phyloP scores from a whole-genome alignment of 2,888 invertebrate genomes.

The Parascotia fuliginaria region DNA sequence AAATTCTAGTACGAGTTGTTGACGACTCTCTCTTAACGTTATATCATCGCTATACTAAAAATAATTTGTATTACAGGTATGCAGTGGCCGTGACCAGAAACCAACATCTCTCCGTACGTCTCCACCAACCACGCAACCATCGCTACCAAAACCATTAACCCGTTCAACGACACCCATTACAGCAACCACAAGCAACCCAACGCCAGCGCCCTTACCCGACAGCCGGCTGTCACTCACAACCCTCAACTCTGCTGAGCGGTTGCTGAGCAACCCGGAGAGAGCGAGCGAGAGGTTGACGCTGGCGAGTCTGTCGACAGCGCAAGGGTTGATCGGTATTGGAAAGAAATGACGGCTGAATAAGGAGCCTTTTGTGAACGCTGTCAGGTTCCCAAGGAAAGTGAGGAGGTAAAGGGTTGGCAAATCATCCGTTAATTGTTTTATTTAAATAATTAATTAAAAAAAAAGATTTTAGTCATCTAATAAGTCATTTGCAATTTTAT shows the following conservation, averaged over 20 bases:
- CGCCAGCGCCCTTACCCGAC: slow-evolving; percentile 38
- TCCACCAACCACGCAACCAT: slow-evolving; percentile 63
- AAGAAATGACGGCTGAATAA: slow-evolving; percentile 83
- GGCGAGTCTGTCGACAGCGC: slow-evolving; percentile 71
- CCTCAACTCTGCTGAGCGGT: slow-evolving; percentile 63
- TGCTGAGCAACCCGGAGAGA: slow-evolving; percentile 55
- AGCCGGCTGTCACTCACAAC: slow-evolving; percentile 62
- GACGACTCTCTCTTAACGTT: no score
- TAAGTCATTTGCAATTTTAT: no score
- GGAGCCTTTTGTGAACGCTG: slow-evolving; percentile 49
- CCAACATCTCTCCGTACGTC: slow-evolving; percentile 71
- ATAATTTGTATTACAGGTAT: slow-evolving; percentile 60
- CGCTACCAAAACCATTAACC: slow-evolving; percentile 62
- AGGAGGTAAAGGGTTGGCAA: slow-evolving; percentile 61
- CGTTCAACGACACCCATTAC: slow-evolving; percentile 67
- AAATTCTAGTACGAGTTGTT: no score
- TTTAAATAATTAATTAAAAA: no score
- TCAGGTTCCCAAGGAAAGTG: slow-evolving; percentile 67
- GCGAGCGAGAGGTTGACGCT: slow-evolving; percentile 68
- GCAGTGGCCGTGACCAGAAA: slow-evolving; percentile 81
- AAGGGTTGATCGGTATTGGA: slow-evolving; percentile 73
- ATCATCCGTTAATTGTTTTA: no score
- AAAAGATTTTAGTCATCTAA: no score
- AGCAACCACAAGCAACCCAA: slow-evolving; percentile 37
- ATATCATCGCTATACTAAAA: not conserved